phyloP scores from a whole-genome alignment of 2,888 invertebrate species.

The Pseudococcus jackbeardsleyi region DNA sequence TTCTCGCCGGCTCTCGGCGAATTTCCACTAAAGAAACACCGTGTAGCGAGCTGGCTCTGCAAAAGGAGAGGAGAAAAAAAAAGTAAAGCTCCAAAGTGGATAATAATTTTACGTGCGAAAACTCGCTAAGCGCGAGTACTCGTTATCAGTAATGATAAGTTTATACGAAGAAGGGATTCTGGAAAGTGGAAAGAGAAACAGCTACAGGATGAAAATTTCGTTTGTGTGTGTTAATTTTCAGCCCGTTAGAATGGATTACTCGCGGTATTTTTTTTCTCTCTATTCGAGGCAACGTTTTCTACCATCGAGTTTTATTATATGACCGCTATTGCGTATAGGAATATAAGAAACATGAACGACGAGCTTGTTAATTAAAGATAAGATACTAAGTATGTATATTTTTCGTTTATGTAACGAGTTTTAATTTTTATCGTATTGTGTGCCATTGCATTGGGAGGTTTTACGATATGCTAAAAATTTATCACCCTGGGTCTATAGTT shows the following conservation, averaged over 20 bases:
- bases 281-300: neutral
- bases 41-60: neutral
- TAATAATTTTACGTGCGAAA: conserved; percentile 45
- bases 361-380: conserved; percentile 23
- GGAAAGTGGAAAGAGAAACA: neutral
- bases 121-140: conserved; percentile 30
- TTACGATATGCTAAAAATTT: neutral
- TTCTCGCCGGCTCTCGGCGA: neutral
- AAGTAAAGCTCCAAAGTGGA: conserved; percentile 23
- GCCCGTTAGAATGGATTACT: conserved; percentile 42
- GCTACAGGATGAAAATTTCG: neutral
- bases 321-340: neutral
- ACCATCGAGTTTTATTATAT: conserved; percentile 14
- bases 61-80: neutral
- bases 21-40: neutral
- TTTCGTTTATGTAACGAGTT: neutral
- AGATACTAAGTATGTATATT: neutral
- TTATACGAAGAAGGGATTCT: conserved; percentile 40
- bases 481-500: neutral
- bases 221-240: conserved; percentile 28
- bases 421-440: neutral
- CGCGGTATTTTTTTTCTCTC: neutral
- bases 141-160: conserved; percentile 53
- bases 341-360: conserved; percentile 26
- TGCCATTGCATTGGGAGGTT: neutral